Evolutionary conservation across 1,140 invertebrate species (phyloP).

Genomic region (Hypsibius dujardini): DNA sequence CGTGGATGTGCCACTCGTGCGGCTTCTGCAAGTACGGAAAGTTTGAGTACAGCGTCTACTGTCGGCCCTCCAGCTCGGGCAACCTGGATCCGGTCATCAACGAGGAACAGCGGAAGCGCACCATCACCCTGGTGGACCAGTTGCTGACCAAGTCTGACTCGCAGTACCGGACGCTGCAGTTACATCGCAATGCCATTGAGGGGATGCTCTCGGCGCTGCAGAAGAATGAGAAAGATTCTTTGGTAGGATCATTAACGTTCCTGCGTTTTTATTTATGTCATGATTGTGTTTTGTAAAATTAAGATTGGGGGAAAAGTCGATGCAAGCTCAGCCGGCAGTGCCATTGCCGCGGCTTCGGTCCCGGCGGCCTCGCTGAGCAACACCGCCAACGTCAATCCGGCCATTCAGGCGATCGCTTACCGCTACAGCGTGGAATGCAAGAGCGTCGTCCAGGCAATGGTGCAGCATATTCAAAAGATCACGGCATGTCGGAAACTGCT

Average conservation of each 20-base stretch:
- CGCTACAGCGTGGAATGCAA: conserved; percentile 88
- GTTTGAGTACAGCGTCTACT: conserved; percentile 78
- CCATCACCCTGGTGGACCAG: conserved; percentile 69
- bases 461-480: conserved; percentile 79
- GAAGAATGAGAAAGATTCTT: neutral
- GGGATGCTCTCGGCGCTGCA: neutral
- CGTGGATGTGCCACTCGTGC: conserved; percentile 92
- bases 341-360: no score
- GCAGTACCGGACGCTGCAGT: conserved; percentile 12
- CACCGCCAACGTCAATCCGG: conserved; percentile 35
- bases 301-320: conserved; percentile 4
- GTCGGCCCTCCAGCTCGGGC: conserved; percentile 64
- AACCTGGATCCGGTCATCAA: conserved; percentile 81
- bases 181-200: conserved; percentile 13
- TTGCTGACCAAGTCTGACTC: conserved; percentile 75
- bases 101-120: conserved; percentile 88
- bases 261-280: no score
- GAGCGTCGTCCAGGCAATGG: conserved; percentile 80
- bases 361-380: conserved; percentile 19
- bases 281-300: no score
- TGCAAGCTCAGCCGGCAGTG: conserved; percentile 17
- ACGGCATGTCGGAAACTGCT: conserved; percentile 70
- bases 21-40: conserved; percentile 99
- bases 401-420: conserved; percentile 50
- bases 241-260: no score